Percentiles rank a stretch among this genome's conserved stretches.
These are phyloP conservation scores for Hybognathus amarus DNA, from an alignment of 2,797 vertebrate genomes.

Conservation along the genomic window DNA sequence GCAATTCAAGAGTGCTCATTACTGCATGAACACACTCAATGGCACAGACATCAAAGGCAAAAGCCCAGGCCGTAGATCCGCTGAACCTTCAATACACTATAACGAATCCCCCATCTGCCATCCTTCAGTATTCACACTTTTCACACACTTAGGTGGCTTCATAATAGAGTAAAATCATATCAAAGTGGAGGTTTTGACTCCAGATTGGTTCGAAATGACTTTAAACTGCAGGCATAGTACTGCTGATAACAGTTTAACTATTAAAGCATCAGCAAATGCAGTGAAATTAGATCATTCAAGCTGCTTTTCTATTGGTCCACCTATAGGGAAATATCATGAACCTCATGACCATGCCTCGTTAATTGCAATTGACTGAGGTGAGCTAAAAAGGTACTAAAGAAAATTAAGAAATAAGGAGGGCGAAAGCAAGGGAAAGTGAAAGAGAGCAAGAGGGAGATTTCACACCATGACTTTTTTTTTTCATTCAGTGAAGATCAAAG, in stretches of 20 bases:
- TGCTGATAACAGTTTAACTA: background rate
- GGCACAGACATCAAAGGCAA: constrained; percentile 13
- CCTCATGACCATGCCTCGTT: background rate
- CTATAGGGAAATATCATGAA: too few species aligned
- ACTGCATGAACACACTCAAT: constrained; percentile 9
- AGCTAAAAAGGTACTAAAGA: constrained; percentile 13
- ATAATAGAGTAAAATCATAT: constrained; percentile 17
- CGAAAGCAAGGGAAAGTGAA: background rate
- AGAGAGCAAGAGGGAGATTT: constrained; percentile 36
- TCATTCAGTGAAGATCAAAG: constrained; percentile 52
- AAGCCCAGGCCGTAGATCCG: background rate
- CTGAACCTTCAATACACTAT: constrained; percentile 18
- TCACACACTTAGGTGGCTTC: constrained; percentile 10
- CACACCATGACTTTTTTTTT: constrained; percentile 36
- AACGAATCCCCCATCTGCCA: constrained; percentile 9
- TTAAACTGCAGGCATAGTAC: background rate
- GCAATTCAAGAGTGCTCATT: constrained; percentile 26
- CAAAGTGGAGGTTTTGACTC: constrained; percentile 1
- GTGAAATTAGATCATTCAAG: background rate
- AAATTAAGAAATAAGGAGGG: constrained; percentile 2
- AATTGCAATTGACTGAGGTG: constrained; percentile 26
- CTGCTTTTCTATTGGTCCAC: too few species aligned
- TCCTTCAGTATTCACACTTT: constrained; percentile 12
- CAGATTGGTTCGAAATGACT: background rate
- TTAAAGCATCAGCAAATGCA: background rate